A percentile compares a stretch with the other conserved stretches of the same genome.
Conservation (phyloP, 2,888 invertebrate genomes). For the Pterostichus madidus region DNA sequence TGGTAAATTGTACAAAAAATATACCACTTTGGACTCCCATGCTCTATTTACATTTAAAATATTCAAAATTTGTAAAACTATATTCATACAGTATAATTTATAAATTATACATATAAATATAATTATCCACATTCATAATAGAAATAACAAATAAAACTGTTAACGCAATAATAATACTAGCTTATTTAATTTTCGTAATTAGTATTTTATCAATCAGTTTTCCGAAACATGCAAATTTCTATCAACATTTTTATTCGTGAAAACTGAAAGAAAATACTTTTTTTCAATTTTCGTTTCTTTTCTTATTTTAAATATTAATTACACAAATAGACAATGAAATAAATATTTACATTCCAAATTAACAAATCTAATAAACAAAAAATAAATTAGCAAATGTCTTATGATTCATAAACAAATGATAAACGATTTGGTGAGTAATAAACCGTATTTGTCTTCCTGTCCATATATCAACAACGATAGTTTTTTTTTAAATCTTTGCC, state of each 20-base stretch:
- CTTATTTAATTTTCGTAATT: background rate
- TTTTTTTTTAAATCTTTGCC: conserved; percentile 13
- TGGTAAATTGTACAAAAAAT: conserved; percentile 18
- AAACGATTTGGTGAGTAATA: conserved; percentile 3
- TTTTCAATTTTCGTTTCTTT: background rate
- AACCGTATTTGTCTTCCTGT: conserved; percentile 39
- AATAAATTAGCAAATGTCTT: background rate
- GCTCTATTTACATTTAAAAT: conserved; percentile 18
- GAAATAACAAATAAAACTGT: too few relatives aligned
- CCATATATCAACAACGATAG: conserved; percentile 11
- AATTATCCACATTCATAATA: too few relatives aligned
- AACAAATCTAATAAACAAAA: conserved; percentile 34
- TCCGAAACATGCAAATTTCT: background rate
- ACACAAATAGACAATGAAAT: conserved; percentile 7
- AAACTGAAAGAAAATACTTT: conserved; percentile 9
- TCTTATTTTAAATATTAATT: conserved; percentile 24
- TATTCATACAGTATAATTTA: background rate
- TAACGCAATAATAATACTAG: background rate
- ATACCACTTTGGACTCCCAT: conserved; percentile 18
- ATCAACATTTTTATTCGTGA: background rate
- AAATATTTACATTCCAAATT: conserved; percentile 17
- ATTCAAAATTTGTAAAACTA: background rate
- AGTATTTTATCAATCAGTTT: background rate
- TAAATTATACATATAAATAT: too few relatives aligned
- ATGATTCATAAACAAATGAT: conserved; percentile 36